Base-by-base conservation (phyloP, 2,113 vertebrate genomes). In the Tupaia chinensis region DNA sequence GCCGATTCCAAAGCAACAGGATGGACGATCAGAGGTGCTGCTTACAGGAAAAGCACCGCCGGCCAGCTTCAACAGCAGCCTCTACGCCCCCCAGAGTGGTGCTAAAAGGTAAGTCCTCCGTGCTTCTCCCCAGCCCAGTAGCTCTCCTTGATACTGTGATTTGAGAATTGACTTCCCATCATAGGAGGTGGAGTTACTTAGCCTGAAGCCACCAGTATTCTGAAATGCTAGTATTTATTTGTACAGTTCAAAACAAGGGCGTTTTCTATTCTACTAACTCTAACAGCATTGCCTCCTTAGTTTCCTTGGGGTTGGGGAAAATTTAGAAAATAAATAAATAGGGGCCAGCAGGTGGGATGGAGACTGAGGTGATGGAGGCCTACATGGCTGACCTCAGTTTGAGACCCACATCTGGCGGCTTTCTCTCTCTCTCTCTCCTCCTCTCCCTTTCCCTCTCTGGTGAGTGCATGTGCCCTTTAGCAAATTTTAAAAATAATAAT, bases 21-120 rank as follows among this genome's bases (percentile, higher is more conserved):
- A 99, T 99, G 99, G 99, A 99, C 23, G 99, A 99, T 96, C 99
- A 99, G 96, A 98, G 99, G 78, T 99, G 99, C 90, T 99, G 98
- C 84, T 98, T 99, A 81, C 98, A 99, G 44, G 98, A 98, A 80
- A 98, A 98, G 93, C 99, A 97, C 97, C 95, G 97, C 65, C 66
- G 98, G 25, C 85, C 98, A 2, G 87, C 98, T 12, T 87, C 98
- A 69, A 85, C 94, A 0, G 87, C 98, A 6, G 66, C 98, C 5
- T 66, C 98, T 1, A 98, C 98, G 0, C 98, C 99, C n/a, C 97
- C 98, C 23, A 98, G 96, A 97, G 95, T 95, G 87, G 97, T 98
- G 95, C 98, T 98, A 96, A 99, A 99, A 99, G 99, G 99, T 99
- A 97, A 98, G 98, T 91, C 87, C 27, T 79, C 25, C 53, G 0